A percentile compares a stretch with the other conserved stretches of the same genome.
Conservation (phyloP, 2,888 invertebrate species). For the Abrostola triplasia region DNA sequence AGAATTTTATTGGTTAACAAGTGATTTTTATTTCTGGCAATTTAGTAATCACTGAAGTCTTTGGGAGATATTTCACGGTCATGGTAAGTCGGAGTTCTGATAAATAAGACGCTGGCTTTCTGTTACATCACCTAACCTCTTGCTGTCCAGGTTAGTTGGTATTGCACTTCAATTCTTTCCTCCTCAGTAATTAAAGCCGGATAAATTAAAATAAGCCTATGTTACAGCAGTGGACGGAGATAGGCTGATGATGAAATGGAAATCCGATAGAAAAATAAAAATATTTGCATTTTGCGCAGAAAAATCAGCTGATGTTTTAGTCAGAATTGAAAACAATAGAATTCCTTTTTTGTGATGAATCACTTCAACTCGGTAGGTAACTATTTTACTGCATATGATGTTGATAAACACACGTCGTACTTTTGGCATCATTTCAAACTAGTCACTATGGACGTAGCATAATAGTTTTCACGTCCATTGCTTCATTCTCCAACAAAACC, state of each 20-base stretch:
- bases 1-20: conserved; percentile 33
- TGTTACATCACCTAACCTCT: too few species aligned
- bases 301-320: not conserved
- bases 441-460: not conserved
- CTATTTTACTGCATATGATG: not conserved
- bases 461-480: not conserved
- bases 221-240: too few species aligned
- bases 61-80: not conserved
- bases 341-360: not conserved
- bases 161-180: too few species aligned
- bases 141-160: too few species aligned
- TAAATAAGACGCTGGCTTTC: too few species aligned
- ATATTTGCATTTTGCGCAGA: not conserved
- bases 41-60: conserved; percentile 6
- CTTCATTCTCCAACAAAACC: not conserved
- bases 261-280: not conserved
- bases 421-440: conserved; percentile 23
- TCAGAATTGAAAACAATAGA: not conserved
- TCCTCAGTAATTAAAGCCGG: too few species aligned
- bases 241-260: too few species aligned
- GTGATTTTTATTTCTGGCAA: conserved; percentile 29
- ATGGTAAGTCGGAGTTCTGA: too few species aligned
- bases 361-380: not conserved
- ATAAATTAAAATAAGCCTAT: too few species aligned
- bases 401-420: conserved; percentile 21